phyloP scores from a whole-genome alignment of 1,140 invertebrate species.

The Apis cerana region DNA sequence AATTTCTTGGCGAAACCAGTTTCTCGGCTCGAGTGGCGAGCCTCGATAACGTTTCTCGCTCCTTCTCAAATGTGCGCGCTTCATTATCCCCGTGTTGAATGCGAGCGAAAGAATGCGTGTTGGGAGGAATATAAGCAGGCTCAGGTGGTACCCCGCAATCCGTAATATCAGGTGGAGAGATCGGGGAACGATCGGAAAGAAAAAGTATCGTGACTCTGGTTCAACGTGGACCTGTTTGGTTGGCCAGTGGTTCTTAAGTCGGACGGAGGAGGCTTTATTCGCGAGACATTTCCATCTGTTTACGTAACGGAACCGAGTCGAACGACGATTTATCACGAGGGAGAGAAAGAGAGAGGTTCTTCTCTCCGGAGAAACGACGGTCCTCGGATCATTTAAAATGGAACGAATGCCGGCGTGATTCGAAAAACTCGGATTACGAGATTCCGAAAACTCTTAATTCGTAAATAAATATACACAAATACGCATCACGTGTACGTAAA shows the following conservation, averaged over 20 bases:
- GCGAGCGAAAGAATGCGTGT: not conserved
- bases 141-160: not conserved
- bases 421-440: not conserved
- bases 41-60: not conserved
- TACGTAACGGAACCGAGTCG: not conserved
- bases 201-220: slow-evolving; percentile 21
- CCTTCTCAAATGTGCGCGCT: not conserved
- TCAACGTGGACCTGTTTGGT: slow-evolving; percentile 14
- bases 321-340: not conserved
- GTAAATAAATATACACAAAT: not conserved
- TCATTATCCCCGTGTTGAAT: not conserved
- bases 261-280: not conserved
- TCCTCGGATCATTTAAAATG: not conserved
- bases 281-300: not conserved
- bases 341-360: not conserved
- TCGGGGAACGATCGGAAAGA: slow-evolving; percentile 1
- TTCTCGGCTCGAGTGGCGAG: not conserved
- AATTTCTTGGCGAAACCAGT: slow-evolving; percentile 29
- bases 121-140: not conserved
- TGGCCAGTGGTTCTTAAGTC: slow-evolving; percentile 29
- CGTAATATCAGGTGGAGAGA: slow-evolving; percentile 25
- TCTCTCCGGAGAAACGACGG: not conserved
- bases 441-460: not conserved
- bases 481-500: not conserved
- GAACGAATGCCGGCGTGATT: not conserved